Conservation (phyloP, 2,888 invertebrate genomes). For the Drosophila dives region DNA sequence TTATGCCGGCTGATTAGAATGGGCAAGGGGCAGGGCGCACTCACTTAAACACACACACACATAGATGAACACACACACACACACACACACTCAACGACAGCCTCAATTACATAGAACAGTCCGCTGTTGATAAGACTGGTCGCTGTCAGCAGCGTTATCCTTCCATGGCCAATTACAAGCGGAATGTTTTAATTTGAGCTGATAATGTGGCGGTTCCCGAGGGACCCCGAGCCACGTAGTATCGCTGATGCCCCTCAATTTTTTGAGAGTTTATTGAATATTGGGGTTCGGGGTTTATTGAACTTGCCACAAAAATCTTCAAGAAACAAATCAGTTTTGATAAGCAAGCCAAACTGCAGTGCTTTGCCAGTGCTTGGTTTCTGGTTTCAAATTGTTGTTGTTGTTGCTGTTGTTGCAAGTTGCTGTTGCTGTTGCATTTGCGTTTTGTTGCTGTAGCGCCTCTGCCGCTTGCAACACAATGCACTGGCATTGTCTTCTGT, state of each 20-base stretch:
- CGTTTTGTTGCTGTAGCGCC: conserved; percentile 57
- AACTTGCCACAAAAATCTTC: conserved; percentile 52
- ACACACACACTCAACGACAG: conserved; percentile 51
- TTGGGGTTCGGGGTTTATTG: conserved; percentile 22
- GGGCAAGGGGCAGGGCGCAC: conserved; percentile 15
- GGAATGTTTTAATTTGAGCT: conserved; percentile 77
- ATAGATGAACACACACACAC: conserved; percentile 10
- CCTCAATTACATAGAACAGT: conserved; percentile 64
- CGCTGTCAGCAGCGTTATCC: conserved; percentile 71
- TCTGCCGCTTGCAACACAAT: conserved; percentile 58
- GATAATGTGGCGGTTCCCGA: conserved; percentile 54
- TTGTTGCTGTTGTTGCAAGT: conserved; percentile 36
- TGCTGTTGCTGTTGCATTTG: background rate
- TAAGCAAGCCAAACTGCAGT: conserved; percentile 39
- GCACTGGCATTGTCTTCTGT: conserved; percentile 60
- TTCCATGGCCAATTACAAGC: conserved; percentile 74
- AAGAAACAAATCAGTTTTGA: conserved; percentile 56
- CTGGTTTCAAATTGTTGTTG: conserved; percentile 20
- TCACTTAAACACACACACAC: background rate
- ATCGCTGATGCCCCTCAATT: conserved; percentile 50
- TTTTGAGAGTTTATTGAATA: conserved; percentile 48
- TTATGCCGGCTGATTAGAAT: conserved; percentile 78
- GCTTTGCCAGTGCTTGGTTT: conserved; percentile 13
- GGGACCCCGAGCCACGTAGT: conserved; percentile 41
- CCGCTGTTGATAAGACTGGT: conserved; percentile 57